Percentiles rank a stretch among this genome's conserved stretches.
phyloP scores from a whole-genome alignment of 2,888 invertebrate genomes.

The Calliphora vomitoria region DNA sequence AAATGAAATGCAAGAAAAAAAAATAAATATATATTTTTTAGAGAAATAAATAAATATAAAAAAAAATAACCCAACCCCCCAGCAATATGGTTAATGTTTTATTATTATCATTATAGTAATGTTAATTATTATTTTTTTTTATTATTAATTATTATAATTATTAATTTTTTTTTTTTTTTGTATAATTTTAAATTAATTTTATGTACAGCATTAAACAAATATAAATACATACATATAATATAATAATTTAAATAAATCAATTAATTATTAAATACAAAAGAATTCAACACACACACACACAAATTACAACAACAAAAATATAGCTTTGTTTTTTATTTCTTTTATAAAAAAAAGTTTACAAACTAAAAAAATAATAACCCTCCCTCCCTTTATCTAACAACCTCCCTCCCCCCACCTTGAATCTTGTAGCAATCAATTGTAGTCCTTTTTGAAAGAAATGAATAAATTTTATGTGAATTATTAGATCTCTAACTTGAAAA shows the following conservation, averaged over 20 bases:
- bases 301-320: conserved; percentile 64
- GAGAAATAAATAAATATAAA: conserved; percentile 61
- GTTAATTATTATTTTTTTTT: conserved; percentile 71
- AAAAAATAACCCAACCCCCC: conserved; percentile 60
- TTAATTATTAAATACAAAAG: conserved; percentile 70
- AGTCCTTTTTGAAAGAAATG: conserved; percentile 39
- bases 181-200: conserved; percentile 72
- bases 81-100: conserved; percentile 74
- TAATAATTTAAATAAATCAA: conserved; percentile 73
- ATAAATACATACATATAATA: conserved; percentile 66
- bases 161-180: conserved; percentile 58
- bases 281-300: conserved; percentile 72
- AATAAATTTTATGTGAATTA: conserved; percentile 57
- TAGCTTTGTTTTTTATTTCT: conserved; percentile 58
- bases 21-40: conserved; percentile 34
- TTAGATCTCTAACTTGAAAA: conserved; percentile 53
- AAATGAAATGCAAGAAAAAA: conserved; percentile 63
- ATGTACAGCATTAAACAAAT: conserved; percentile 73
- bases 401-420: not conserved
- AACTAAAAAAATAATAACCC: too few species aligned
- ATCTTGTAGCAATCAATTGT: conserved; percentile 41
- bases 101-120: conserved; percentile 72
- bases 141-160: conserved; percentile 39
- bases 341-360: not conserved
- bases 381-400: not conserved